Evolutionary conservation across 2,797 vertebrate genomes (phyloP).

Genomic region (Centroberyx gerrardi): DNA sequence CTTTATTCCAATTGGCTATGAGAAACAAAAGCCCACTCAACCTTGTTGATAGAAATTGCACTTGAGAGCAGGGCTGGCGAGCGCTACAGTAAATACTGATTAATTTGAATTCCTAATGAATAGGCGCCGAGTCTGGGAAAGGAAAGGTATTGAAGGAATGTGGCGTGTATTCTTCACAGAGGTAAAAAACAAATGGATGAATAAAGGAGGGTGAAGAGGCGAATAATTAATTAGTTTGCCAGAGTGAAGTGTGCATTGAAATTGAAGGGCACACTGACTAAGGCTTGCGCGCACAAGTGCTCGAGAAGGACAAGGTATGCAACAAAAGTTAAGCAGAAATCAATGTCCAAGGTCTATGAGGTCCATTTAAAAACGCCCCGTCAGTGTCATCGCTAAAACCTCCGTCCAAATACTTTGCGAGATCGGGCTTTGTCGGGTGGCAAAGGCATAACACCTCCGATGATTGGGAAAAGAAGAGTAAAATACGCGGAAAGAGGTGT

Average conservation of each 20-base stretch:
- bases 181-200: conserved; percentile 78
- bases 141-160: conserved; percentile 81
- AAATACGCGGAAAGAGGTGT: conserved; percentile 39
- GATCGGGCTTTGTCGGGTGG: conserved; percentile 15
- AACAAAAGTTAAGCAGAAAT: conserved; percentile 75
- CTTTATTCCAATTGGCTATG: conserved; percentile 77
- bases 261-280: conserved; percentile 71
- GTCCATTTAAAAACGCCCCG: conserved; percentile 48
- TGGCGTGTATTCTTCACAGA: conserved; percentile 72
- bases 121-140: conserved; percentile 69
- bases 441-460: conserved; percentile 32
- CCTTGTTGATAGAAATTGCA: conserved; percentile 85
- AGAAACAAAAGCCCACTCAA: conserved; percentile 85
- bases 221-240: conserved; percentile 82
- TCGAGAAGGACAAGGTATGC: conserved; percentile 66
- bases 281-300: conserved; percentile 53
- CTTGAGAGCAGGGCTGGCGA: conserved; percentile 80
- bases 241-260: conserved; percentile 80
- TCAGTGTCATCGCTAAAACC: conserved; percentile 44
- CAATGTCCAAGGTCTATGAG: conserved; percentile 70
- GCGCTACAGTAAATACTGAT: conserved; percentile 82
- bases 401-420: conserved; percentile 34
- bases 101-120: conserved; percentile 85
- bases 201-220: conserved; percentile 78
- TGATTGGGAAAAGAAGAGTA: conserved; percentile 14